These are phyloP conservation scores for Gambusia holbrooki DNA, from an alignment of 2,113 vertebrate genomes.

Conservation along the genomic window DNA sequence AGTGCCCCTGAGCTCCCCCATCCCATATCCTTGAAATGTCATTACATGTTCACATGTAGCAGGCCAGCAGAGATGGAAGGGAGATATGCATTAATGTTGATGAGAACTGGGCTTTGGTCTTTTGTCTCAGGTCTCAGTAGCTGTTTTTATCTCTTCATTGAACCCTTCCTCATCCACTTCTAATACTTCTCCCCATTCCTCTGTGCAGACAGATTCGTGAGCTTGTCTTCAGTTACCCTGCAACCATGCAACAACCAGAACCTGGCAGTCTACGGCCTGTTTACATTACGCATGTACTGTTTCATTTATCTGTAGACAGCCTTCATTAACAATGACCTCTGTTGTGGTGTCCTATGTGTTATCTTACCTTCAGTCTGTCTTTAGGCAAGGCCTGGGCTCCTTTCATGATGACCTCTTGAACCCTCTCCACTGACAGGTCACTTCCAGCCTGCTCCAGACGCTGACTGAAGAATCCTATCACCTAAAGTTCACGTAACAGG, in stretches of 20 bases:
- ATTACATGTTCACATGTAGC: conserved; percentile 68
- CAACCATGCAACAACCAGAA: conserved; percentile 1
- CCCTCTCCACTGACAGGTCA: conserved; percentile 94
- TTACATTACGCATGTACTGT: conserved; percentile 17
- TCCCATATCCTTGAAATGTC: conserved; percentile 80
- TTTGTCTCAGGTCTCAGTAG: conserved; percentile 59
- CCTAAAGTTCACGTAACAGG: conserved; percentile 74
- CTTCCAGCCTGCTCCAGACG: conserved; percentile 92
- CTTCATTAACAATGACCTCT: conserved; percentile 19
- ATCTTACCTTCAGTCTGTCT: conserved; percentile 91
- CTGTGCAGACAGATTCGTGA: conserved; percentile 29
- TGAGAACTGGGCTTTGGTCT: conserved; percentile 71
- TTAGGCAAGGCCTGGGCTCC: conserved; percentile 93
- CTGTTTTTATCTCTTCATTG: conserved; percentile 41
- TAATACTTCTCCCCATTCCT: conserved; percentile 36
- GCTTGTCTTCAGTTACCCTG: conserved; percentile 2
- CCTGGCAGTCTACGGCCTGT: conserved; percentile 15
- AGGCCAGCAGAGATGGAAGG: conserved; percentile 59
- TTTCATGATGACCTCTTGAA: conserved; percentile 98
- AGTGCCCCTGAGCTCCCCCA: conserved; percentile 55
- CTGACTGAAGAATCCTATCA: conserved; percentile 95
- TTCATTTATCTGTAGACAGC: conserved; percentile 16
- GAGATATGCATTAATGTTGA: conserved; percentile 73
- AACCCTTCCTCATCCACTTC: conserved; percentile 7
- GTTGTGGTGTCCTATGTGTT: not conserved